Base-by-base conservation (phyloP, 2,113 vertebrate species). In the Campylomormyrus numenius region DNA sequence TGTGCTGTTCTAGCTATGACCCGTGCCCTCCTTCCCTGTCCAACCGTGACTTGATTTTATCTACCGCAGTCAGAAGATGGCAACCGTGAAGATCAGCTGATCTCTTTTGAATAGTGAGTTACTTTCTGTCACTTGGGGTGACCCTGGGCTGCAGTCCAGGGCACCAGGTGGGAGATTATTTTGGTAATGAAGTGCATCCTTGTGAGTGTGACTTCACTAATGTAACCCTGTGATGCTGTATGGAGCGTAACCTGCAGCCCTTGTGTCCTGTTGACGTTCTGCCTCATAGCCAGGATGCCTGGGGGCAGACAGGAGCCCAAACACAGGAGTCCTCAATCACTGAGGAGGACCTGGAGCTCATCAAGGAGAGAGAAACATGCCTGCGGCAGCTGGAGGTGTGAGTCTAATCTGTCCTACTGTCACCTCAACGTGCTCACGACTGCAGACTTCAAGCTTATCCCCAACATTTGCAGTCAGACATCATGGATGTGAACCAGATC, bases 401-500 rank as follows among this genome's bases (percentile, higher is more conserved):
- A 48, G 31, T 17, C 27, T 58, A 24, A 87, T 19, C 35, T 6
- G 5, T 80, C 74, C 74, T 31, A 1, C 27, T 31, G 2, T 70
- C 35, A 42, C 74, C 3, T 42, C 13, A 0, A 19, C 15, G 15
- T 42, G 35, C 74, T 80, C 13, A 7, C 0, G 13, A 19, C 35
- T 6, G 5, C 35, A 80, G 39, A 42, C 74, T 80, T 39, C 74
- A 35, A 19, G 31, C 35, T 80, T 7, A 19, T 80, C 1, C 74
- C 35, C 74, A 21, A 80, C 13, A 15, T 80, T 50, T 93, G 92
- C 94, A 99, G 98, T 98, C 98, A 90, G 98, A 99, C 89, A 99
- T 99, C 93, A 92, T 98, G 95, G 98, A 99, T 93, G 98, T 99
- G 88, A 99, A 99, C 94, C 98, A 99, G 95, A 99, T 99, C 94